Percentiles rank a stretch among this genome's conserved stretches.
These are phyloP conservation scores for Therioaphis trifolii DNA, from an alignment of 2,888 invertebrate species.

Conservation along the genomic window DNA sequence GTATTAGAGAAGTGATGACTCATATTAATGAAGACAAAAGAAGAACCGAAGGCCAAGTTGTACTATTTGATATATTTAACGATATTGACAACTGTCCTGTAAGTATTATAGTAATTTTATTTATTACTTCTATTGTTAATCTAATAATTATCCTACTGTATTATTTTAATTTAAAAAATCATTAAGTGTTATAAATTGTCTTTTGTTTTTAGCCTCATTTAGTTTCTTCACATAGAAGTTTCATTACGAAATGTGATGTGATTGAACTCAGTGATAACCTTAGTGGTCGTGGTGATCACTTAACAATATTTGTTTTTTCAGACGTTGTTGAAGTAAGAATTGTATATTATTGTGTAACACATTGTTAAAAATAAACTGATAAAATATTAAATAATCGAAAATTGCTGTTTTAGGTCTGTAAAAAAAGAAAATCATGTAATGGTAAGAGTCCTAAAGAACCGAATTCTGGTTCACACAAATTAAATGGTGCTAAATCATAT, in stretches of 20 bases:
- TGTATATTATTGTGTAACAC: conserved; percentile 35
- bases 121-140: neutral
- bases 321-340: conserved; percentile 89
- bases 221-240: conserved; percentile 91
- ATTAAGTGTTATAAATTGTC: neutral
- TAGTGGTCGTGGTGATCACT: conserved; percentile 85
- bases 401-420: conserved; percentile 70
- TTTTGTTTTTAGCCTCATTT: conserved; percentile 79
- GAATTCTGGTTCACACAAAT: conserved; percentile 69
- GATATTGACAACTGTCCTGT: conserved; percentile 98
- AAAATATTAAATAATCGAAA: conserved; percentile 51
- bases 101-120: conserved; percentile 68
- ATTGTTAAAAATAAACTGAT: conserved; percentile 16
- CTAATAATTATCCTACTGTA: neutral
- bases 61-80: conserved; percentile 96
- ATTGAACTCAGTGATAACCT: conserved; percentile 86
- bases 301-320: conserved; percentile 92
- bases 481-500: conserved; percentile 81
- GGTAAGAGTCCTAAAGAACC: conserved; percentile 78
- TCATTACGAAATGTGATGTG: conserved; percentile 88
- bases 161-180: neutral
- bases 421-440: conserved; percentile 80
- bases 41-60: conserved; percentile 94
- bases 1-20: conserved; percentile 92
- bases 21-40: conserved; percentile 98